Base-by-base conservation (phyloP, 2,888 invertebrate genomes). In the Athetis lepigone region DNA sequence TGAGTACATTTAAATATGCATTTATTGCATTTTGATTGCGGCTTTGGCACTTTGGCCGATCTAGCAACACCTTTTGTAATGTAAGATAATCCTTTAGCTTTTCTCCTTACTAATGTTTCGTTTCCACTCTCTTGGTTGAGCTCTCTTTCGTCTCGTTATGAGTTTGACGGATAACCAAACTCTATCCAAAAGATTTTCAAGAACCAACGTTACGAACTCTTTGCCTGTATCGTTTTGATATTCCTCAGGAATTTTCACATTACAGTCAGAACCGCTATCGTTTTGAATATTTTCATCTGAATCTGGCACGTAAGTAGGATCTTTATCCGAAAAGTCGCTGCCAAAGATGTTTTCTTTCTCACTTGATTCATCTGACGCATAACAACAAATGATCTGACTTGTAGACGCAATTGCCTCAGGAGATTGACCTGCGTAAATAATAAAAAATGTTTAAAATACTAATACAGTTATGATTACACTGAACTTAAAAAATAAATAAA, bases 21-120 rank as follows among this genome's bases (percentile, higher is more conserved):
- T n/a, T n/a, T n/a, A n/a, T n/a, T n/a, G n/a, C n/a, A n/a, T n/a
- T n/a, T n/a, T n/a, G n/a, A n/a, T n/a, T n/a, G n/a, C n/a, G 29
- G 29, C 29, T 29, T 19, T 13, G 46, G 29, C 18, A 46, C 46
- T 46, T 46, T 46, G n/a, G 46, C 46, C 46, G 27, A 45, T 43
- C 43, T 23, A 43, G 25, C 7, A 43, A 43, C 45, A 27, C 45
- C 45, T n/a, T 45, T 45, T 45, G 45, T 45, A 18, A 16, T 45
- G 27, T 45, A 45, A n/a, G 46, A 18, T 16, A 46, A 25, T 11
- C 29, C 29, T 13, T 46, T 29, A 11, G 29, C 46, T 46, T 46
- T 46, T 46, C 46, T 46, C 46, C 11, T 47, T 47, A 47, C 47
- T 33, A 33, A 47, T 47, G 6, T 47, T 33, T 6, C 47, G 47